Base-by-base conservation (phyloP, 2,888 invertebrate species). In the Argynnis bischoffii region DNA sequence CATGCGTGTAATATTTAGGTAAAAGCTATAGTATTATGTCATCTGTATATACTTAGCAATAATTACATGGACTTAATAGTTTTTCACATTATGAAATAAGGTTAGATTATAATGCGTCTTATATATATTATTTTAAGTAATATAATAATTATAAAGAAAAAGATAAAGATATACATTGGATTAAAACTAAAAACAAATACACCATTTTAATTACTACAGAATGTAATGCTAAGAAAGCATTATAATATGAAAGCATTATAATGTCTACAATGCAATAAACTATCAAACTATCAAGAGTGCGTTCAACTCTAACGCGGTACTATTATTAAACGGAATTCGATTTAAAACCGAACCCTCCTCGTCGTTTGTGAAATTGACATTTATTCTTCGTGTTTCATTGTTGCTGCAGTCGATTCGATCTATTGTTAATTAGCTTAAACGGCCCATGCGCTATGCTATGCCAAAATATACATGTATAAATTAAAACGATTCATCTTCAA, bases 381-480 rank as follows among this genome's bases (percentile, higher is more conserved):
- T 92, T 91, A 92, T 92, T 91, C 91, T 92, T 92, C 91, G 90
- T 91, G 90, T 91, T 92, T 90, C 92, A 92, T 92, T 92, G 92
- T 91, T 89, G 85, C 85, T 87, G 87, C 88, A 89, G 85, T 88
- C 86, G 86, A 85, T 86, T 88, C 88, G 87, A 89, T 91, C 91
- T 92, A 91, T 92, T 92, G 92, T 92, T 91, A 91, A 92, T 92
- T 91, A 92, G 90, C 87, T 91, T 87, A 89, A 91, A 88, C 90
- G 90, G 88, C 83, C 89, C 88, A 87, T 87, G 85, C 83, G 84
- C 87, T 85, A 81, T 81, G 82, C 84, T 79, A 78, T 79, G 80
- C 82, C 79, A 79, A 81, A 79, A 57, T 65, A 60, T 35, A 66
- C 16, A 47, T 57, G 46, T 60, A 64, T 48, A 64, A 41, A 55